phyloP scores from a whole-genome alignment of 2,113 vertebrate genomes.

The Odontophorus gujanensis region DNA sequence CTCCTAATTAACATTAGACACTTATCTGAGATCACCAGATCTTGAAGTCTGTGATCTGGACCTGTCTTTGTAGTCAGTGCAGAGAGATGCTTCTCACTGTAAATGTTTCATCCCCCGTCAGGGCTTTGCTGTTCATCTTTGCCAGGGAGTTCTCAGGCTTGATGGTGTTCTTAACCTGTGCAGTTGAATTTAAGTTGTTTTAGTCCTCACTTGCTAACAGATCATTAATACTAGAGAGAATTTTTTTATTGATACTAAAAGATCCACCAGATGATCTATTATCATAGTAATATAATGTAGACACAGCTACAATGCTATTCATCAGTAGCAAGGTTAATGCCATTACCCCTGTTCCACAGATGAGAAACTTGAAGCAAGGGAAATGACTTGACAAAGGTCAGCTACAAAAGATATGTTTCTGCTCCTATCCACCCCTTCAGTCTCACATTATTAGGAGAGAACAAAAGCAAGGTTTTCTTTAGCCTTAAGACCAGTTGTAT shows the following conservation, averaged over 20 bases:
- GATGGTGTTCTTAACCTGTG: not conserved
- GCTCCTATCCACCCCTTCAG: fast-evolving
- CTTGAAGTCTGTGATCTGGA: not conserved
- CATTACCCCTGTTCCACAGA: not conserved
- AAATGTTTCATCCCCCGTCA: not conserved
- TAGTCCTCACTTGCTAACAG: not conserved
- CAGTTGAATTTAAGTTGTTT: not conserved
- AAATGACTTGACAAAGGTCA: constrained; percentile 11
- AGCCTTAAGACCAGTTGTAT: not conserved
- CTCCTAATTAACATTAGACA: not conserved
- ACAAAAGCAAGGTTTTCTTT: not conserved
- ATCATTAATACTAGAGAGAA: not conserved
- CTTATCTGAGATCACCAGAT: not conserved
- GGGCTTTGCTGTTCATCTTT: not conserved
- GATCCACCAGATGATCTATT: not conserved
- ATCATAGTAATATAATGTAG: not conserved
- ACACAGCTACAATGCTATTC: not conserved
- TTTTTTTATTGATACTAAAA: not conserved
- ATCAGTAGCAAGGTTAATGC: not conserved
- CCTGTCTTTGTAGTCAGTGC: not conserved
- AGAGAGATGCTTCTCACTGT: not conserved
- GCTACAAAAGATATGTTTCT: not conserved
- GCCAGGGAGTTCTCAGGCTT: fast-evolving
- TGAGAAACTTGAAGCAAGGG: not conserved
- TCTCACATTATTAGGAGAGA: not conserved